Base-by-base conservation (phyloP, 2,797 vertebrate genomes). In the Thalassophryne amazonica region DNA sequence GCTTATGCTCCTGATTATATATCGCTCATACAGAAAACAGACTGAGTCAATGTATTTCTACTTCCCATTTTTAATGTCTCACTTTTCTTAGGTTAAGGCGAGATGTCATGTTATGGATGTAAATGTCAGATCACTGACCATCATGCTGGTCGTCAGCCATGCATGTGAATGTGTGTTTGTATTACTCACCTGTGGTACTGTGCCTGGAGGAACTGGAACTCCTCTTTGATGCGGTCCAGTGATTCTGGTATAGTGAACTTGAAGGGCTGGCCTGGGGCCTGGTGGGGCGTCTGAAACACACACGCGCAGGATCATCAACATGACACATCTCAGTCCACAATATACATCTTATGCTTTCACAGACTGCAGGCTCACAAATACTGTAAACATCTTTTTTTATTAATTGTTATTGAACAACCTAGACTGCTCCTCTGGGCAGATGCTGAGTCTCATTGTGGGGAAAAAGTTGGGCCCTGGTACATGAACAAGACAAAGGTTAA, bases 221-320 rank as follows among this genome's bases (percentile, higher is more conserved):
- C 95, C 76, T 97, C 95, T 74, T 97, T 97, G 85, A 97, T 97
- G 67, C 95, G 92, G 76, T 97, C 95, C 87, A 96, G 83, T 23
- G 94, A 96, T 69, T 97, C 94, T 30, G 95, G 94, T 83, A 97
- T 96, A 60, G 95, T 97, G 85, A 97, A 97, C 86, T 97, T 96
- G 89, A 96, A 97, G 67, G 93, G 92, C 85, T 96, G 95, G 60
- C 94, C 94, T 70, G 93, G 93, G 87, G 92, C 92, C 91, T 97
- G 95, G 72, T 96, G 94, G 70, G 94, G 94, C 43, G 94, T 87
- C 95, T 84, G 42, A 71, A 23, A 60, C 51, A 62, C 39, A 66
- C 45, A 45, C 50, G 63, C 34, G 65, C 33, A 23, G 13, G 8
- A 45, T 69, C 69, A 66, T 41, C 39, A 71, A 42, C 56, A 75